phyloP scores from a whole-genome alignment of 2,888 invertebrate species.

The Chalcosyrphus nemorum region DNA sequence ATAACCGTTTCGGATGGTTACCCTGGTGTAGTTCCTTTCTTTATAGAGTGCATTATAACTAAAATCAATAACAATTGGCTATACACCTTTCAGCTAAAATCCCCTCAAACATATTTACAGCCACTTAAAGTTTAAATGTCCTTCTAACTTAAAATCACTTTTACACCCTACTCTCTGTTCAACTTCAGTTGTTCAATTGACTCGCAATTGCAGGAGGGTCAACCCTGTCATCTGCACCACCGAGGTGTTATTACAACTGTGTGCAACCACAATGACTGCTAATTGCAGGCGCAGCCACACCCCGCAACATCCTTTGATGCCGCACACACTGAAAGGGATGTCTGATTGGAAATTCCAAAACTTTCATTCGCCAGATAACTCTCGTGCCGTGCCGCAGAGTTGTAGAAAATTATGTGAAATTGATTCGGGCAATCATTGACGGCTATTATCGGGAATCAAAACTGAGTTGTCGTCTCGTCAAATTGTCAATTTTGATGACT shows the following conservation, averaged over 20 bases:
- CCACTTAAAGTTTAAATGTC: too few species aligned
- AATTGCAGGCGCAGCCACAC: conserved; percentile 40
- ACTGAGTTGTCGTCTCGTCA: conserved; percentile 18
- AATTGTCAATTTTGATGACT: conserved; percentile 33
- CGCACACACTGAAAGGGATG: conserved; percentile 11
- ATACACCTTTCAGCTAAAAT: too few species aligned
- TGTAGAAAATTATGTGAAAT: conserved; percentile 43
- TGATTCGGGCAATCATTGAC: conserved; percentile 60
- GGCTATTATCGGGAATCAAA: conserved; percentile 41
- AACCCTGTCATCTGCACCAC: conserved; percentile 15
- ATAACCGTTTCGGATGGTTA: too few species aligned
- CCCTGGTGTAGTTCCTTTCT: too few species aligned
- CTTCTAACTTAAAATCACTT: background rate
- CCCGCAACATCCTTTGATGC: conserved; percentile 42
- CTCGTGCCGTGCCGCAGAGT: background rate
- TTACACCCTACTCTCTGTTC: background rate
- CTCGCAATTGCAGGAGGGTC: background rate
- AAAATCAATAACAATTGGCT: too few species aligned
- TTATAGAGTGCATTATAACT: too few species aligned
- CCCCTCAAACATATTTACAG: too few species aligned
- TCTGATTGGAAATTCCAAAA: conserved; percentile 57
- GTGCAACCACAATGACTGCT: conserved; percentile 54
- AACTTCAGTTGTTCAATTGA: conserved; percentile 22
- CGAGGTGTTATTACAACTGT: conserved; percentile 45
- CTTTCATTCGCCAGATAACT: background rate